Base-by-base conservation (phyloP, 2,797 vertebrate species). In the Onychomys arenicola region DNA sequence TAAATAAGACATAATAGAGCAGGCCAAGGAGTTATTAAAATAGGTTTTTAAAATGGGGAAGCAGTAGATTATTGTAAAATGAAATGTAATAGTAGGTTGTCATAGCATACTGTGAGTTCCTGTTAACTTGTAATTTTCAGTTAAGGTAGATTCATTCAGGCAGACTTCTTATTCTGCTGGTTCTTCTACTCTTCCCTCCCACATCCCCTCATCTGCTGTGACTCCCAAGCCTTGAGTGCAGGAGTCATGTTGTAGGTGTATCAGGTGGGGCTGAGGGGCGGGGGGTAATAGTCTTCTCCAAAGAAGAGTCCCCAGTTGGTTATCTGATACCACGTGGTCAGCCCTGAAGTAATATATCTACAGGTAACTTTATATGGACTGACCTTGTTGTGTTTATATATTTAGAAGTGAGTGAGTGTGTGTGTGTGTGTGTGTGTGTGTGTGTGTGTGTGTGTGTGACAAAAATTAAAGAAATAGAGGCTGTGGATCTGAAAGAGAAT, bases 1-100 rank as follows among this genome's bases (percentile, higher is more conserved):
- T 93, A 93, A 96, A 40, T 94, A 88, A 90, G n/a, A 78, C 75
- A 8, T 57, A 71, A 78, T 37, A 55, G n/a, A 67, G 77, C 91
- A 85, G 76, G 81, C 80, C 59, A 89, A 83, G 95, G 49, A 63
- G 67, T 73, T 29, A 73, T 40, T 69, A 73, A 57, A 95, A 55
- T 9, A 3, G 13, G 10, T 10, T 61, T 40, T 61, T 12, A 82
- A 86, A 87, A 91, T 89, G 57, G 3, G 19, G 81, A 96, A 80
- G 4, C 86, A 37, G 19, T 83, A 12, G 32, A 14, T 86, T 86
- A 71, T 78, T 93, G 67, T 78, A 81, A 87, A 67, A 73, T 82
- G 90, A 94, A 69, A 80, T 82, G 37, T 23, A 85, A 43, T 67
- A 34, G 32, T 67, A 69, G 19, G 21, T n/a, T 85, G 65, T 29